Evolutionary conservation across 2,888 invertebrate species (phyloP), one percentile per base, ranked within the genome.

Genomic region (Acholoe squamosa): DNA sequence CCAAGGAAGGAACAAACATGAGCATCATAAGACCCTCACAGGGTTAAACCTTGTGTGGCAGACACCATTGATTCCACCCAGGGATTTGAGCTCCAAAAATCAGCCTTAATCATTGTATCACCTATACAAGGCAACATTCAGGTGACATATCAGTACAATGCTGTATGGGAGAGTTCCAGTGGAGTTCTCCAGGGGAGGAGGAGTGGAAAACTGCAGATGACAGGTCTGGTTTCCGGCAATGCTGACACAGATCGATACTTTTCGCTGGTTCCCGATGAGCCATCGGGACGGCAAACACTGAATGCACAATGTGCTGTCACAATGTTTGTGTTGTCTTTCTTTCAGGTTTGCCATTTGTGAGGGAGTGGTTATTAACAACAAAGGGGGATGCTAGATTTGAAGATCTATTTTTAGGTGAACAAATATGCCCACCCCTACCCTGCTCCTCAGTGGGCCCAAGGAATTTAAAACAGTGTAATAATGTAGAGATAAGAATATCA

Each of bases 231-330:
- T 61, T 61, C 61, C n/a, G 61, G 61, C 61, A 61, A 19, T 14
- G 19, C 61, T n/a, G 61, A 43, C n/a, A n/a, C 61, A n/a, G 61
- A n/a, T 61, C 61, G 61, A 61, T 61, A 61, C 61, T 19, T 61
- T 19, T 19, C 12, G 12, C 19, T 3, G 61, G 5, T 61, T 3
- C n/a, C 61, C 12, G 61, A 43, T n/a, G 61, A 61, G 61, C 61
- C 61, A n/a, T 61, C n/a, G 61, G 61, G 12, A 61, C 12, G 19
- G 61, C n/a, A 61, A 61, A 61, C 61, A 61, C 61, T 61, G 61
- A 19, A 61, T 19, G 61, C 61, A 43, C 5, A 3, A 43, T 10
- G 43, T 10, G 43, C 43, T 43, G 43, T 43, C 43, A 43, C 43
- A 10, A 10, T 43, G 43, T 43, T 43, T 7, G 43, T 43, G 43